Conservation (phyloP, 2,888 invertebrate genomes). For the Pyrgus malvae region DNA sequence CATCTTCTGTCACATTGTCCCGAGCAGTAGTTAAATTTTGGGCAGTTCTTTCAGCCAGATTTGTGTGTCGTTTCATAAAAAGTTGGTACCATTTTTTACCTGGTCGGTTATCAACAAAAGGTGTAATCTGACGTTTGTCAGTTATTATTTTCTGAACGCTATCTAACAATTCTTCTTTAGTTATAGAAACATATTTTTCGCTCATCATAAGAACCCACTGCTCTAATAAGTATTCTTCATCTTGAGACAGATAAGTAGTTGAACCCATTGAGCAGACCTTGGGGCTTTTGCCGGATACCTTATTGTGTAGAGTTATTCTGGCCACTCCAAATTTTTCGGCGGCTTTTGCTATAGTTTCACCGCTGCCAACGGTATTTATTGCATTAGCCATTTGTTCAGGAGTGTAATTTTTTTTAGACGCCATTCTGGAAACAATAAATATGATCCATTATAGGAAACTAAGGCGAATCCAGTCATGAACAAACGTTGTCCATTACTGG, state of each 20-base stretch:
- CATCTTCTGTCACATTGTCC: no score
- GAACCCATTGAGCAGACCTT: neutral
- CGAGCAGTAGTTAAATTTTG: no score
- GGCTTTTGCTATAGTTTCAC: neutral
- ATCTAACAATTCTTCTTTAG: neutral
- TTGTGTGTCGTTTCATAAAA: neutral
- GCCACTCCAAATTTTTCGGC: neutral
- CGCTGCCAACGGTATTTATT: neutral
- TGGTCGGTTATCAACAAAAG: neutral
- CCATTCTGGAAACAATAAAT: no score
- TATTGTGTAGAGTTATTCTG: neutral
- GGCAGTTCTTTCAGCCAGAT: no score
- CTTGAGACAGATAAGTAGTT: neutral
- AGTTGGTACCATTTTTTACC: neutral
- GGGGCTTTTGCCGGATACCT: neutral
- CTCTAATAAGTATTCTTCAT: neutral
- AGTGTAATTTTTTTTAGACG: neutral
- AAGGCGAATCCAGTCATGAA: neutral
- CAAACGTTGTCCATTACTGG: neutral
- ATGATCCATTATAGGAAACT: no score
- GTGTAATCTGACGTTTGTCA: neutral
- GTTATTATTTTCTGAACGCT: neutral
- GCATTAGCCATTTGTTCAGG: neutral
- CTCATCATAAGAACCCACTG: neutral
- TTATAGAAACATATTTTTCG: neutral